phyloP scores from a whole-genome alignment of 2,888 invertebrate species.

The Drosophila pseudotakahashii region DNA sequence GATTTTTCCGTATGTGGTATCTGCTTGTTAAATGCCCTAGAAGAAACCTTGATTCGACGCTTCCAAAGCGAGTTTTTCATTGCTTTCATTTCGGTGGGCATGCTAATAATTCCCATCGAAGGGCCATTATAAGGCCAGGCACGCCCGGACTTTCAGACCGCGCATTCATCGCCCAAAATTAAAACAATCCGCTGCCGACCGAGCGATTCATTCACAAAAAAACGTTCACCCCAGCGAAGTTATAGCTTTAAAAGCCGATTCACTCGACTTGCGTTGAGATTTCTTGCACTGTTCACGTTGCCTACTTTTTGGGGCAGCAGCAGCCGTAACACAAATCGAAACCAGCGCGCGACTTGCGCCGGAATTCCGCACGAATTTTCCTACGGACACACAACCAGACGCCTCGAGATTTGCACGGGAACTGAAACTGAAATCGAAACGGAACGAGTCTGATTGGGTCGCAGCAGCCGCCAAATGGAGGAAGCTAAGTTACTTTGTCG shows the following conservation, averaged over 20 bases:
- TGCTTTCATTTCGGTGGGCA: conserved; percentile 17
- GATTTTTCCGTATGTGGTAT: background rate
- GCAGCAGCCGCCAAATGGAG: conserved; percentile 52
- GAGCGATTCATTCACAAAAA: conserved; percentile 69
- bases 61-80: background rate
- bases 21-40: background rate
- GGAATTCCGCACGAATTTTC: conserved; percentile 7
- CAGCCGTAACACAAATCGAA: conserved; percentile 28
- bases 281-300: conserved; percentile 65
- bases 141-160: conserved; percentile 51
- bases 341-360: conserved; percentile 56
- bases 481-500: conserved; percentile 49
- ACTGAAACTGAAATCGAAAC: conserved; percentile 75
- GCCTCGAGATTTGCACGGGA: conserved; percentile 73
- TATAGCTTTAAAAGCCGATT: conserved; percentile 54
- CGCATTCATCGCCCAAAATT: conserved; percentile 23
- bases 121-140: conserved; percentile 40
- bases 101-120: conserved; percentile 44
- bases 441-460: conserved; percentile 41
- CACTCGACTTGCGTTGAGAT: conserved; percentile 39
- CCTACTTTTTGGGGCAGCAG: conserved; percentile 66
- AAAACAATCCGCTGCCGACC: conserved; percentile 15
- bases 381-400: conserved; percentile 63
- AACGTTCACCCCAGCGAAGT: conserved; percentile 52
- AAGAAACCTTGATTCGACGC: background rate